Percentiles rank a stretch among this genome's conserved stretches.
These are phyloP conservation scores for Phylloscopus collybita DNA, from an alignment of 2,797 vertebrate genomes.

Conservation along the genomic window DNA sequence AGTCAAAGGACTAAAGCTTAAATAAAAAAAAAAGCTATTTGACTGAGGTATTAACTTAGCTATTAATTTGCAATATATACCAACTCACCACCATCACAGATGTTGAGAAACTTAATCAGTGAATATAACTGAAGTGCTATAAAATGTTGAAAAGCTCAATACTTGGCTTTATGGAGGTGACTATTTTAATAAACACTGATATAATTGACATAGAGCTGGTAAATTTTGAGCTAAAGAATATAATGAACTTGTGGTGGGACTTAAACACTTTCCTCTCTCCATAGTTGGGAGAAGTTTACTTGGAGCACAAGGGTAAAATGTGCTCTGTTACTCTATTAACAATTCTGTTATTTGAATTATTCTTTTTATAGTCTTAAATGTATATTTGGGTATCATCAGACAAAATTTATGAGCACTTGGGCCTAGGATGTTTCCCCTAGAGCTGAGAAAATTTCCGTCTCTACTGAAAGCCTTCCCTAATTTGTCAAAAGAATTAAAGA, in stretches of 20 bases:
- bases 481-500: background rate
- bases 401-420: background rate
- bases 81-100: background rate
- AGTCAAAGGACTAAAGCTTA: slow-evolving; percentile 29
- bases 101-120: background rate
- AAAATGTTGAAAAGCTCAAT: background rate
- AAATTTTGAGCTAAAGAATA: background rate
- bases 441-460: background rate
- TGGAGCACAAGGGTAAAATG: background rate
- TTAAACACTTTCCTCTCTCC: background rate
- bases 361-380: background rate
- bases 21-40: slow-evolving; percentile 24
- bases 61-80: slow-evolving; percentile 27
- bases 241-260: background rate
- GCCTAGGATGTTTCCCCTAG: background rate
- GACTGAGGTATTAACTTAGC: slow-evolving; percentile 40
- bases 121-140: background rate
- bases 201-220: background rate
- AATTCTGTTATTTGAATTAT: background rate
- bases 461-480: background rate
- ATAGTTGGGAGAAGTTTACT: background rate
- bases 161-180: background rate
- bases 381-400: background rate
- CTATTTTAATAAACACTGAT: background rate
- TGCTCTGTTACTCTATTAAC: background rate